Evolutionary conservation across 2,888 invertebrate species (phyloP), one percentile per base, ranked within the genome.

Genomic region (Sinohyriopsis cumingii): DNA sequence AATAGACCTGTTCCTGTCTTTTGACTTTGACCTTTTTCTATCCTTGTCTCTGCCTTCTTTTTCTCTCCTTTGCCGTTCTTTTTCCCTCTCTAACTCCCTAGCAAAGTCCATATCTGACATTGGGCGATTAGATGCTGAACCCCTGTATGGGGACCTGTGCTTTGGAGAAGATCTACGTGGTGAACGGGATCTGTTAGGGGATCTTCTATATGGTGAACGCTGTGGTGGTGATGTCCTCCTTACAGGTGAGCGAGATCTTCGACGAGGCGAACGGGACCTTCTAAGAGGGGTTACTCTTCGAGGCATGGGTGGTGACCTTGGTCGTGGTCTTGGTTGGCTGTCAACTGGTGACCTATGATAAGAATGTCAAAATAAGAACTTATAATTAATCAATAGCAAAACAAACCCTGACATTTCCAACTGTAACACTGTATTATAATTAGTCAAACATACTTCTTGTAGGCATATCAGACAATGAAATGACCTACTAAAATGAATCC

Each of bases 21-120:
- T 71, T 9, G 65, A 63, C 55, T 65, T 66, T 59, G 68, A 67
- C 45, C 68, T 63, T 9, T 64, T 45, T 28, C 62, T 9, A 4
- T 54, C 59, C 9, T 63, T 62, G 59, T 63, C 71, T 33, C 59
- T 59, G 53, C 67, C 69, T n/a, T 82, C 83, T 62, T 74, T 79
- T 57, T 84, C 81, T 33, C 82, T 69, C n/a, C 76, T 78, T 71
- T 87, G 86, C 19, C 86, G 72, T 22, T 83, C 81, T 25, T 78
- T 73, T 66, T 87, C 86, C 57, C 79, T 72, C 55, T 83, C 84
- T 24, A 87, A 67, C 55, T 85, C 84, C 62, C 79, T 69, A 9
- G 84, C 79, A 73, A 84, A 87, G 65, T 86, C 86, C 65, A 79
- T 74, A 20, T 56, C 65, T 45, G 45, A 45, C 45, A 45, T 45